Evolutionary conservation across 2,113 vertebrate species (phyloP), one percentile per base, ranked within the genome.

Genomic region (Grammomys dolichurus): DNA sequence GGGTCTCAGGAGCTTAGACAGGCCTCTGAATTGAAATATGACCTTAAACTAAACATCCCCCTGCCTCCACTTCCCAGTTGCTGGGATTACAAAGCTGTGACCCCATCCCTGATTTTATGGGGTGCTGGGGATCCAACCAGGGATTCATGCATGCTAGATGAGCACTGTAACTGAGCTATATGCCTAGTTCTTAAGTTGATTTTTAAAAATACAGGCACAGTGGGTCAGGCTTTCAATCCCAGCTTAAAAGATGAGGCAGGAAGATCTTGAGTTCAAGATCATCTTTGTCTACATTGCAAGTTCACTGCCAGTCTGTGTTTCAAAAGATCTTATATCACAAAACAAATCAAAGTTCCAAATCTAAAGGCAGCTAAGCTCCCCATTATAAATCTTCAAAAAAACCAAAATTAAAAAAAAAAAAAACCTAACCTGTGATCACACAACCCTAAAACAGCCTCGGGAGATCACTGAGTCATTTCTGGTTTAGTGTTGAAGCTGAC

Each of bases 401-500:
- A 43, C 9, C 89, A 75, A 73, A 51, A 51, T 7, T 46, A 93
- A 93, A 81, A 26, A 63, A 63, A 17, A 58, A 58, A 60, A 60
- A 60, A 60, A 60, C 19, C 9, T 19, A 58, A 46, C 26, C n/a
- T n/a, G 40, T 46, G 1, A 9, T 65, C 17, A 80, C 12, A 26
- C 46, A 63, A 26, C 65, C 31, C 40, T 43, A 70, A 51, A 72
- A 63, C 3, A 43, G 54, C 28, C 33, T 87, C 70, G 40, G 56
- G 31, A 80, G 87, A 63, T 46, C 36, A 33, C 60, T 2, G 31
- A 58, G 72, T 20, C 76, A 31, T 36, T 43, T 48, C 81, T 33
- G 76, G 84, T 89, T 81, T 63, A 51, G 60, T 72, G 92, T 96
- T 16, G 3, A 96, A 95, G 85, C 82, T 46, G 26, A 86, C 63